Evolutionary conservation across 2,797 vertebrate species (phyloP), one percentile per base, ranked within the genome.

Genomic region (Gorsachius magnificus): DNA sequence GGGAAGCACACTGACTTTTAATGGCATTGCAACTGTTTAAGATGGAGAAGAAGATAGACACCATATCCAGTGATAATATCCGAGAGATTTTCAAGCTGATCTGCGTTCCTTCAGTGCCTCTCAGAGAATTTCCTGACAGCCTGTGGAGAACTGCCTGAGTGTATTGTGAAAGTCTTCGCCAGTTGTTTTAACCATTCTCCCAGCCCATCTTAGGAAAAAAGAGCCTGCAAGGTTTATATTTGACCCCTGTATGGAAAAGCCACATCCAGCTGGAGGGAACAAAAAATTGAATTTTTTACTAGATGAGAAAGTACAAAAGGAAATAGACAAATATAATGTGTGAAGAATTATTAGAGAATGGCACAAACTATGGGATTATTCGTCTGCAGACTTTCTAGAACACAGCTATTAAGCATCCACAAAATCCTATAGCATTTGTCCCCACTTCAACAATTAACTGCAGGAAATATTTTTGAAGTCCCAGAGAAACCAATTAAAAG

Each of bases 401-500:
- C 25, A 63, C 0, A 0, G 66, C 48, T 84, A 69, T 64, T 89
- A 86, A 29, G 45, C 0, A 2, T 53, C 69, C 48, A 70, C 54
- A 66, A 69, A 94, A 79, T 85, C 31, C 45, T 92, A 36, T 6
- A 60, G 31, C 51, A 21, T 83, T 93, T 94, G 70, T 71, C 45
- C 36, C 33, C 24, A 70, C 26, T 96, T 89, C 68, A 93, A 87
- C 77, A 95, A 87, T 93, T 88, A 95, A 90, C 35, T 64, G 60
- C 80, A 94, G 60, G n/a, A 96, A 79, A 76, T 68, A 90, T 88
- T 91, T 94, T 35, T 87, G 56, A 95, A 92, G 83, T 95, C 95
- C 93, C 93, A 92, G 43, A 89, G 94, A 95, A 97, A 96, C 81
- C 86, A 96, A 96, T 93, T 96, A 96, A 95, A 94, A 91, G 90